phyloP scores from a whole-genome alignment of 2,797 vertebrate genomes.

The Limosa lapponica region DNA sequence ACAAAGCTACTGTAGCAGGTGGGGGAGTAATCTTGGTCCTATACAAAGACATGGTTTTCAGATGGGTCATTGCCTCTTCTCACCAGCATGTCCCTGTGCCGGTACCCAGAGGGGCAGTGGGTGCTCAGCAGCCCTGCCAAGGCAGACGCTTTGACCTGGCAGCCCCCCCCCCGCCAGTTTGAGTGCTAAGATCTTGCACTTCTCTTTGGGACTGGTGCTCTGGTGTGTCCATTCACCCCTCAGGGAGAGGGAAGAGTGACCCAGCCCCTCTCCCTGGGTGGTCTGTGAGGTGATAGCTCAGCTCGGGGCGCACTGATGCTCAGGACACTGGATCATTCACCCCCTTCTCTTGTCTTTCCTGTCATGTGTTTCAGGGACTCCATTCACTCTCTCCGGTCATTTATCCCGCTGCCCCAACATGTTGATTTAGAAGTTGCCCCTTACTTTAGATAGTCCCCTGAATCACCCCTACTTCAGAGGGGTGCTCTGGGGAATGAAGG shows the following conservation, averaged over 20 bases:
- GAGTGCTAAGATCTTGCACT: neutral
- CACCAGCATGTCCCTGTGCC: neutral
- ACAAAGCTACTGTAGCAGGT: neutral
- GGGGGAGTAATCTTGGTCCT: neutral
- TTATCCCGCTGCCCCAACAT: neutral
- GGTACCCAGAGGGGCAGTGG: neutral
- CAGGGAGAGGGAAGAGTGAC: neutral
- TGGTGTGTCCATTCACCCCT: neutral
- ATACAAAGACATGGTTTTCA: neutral
- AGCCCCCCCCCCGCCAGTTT: accelerated
- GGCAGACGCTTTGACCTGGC: neutral
- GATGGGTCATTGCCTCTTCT: neutral
- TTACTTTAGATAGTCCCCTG: neutral
- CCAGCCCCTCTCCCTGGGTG: accelerated
- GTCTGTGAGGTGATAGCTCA: neutral
- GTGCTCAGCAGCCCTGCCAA: neutral
- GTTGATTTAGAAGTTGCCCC: neutral
- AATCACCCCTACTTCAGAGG: neutral
- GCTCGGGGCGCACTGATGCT: neutral
- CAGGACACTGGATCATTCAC: neutral
- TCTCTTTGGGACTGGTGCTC: neutral
- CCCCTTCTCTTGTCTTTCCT: neutral
- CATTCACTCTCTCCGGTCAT: neutral
- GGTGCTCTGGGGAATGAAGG: neutral
- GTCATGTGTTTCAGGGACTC: neutral